phyloP scores from a whole-genome alignment of 2,888 invertebrate species.

The Reticulitermes lucifugus region DNA sequence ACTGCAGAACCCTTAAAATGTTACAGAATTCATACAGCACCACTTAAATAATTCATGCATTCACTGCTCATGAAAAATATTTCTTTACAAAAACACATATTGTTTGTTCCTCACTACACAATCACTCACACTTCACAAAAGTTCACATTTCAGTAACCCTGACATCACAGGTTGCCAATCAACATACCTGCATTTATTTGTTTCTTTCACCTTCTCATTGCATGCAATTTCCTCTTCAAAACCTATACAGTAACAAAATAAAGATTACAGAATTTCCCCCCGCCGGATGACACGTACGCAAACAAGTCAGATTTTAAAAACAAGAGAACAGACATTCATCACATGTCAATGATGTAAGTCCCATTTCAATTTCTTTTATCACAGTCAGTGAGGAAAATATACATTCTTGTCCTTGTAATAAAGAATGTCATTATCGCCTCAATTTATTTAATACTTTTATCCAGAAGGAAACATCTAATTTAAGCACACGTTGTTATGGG shows the following conservation, averaged over 20 bases:
- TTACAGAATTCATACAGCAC: constrained; percentile 15
- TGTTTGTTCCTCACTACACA: background rate
- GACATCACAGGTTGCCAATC: constrained; percentile 21
- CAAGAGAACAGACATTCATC: constrained; percentile 32
- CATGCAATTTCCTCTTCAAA: constrained; percentile 23
- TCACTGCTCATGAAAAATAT: constrained; percentile 18
- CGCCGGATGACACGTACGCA: background rate
- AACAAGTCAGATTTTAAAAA: constrained; percentile 32
- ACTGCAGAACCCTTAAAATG: constrained; percentile 10
- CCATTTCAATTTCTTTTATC: constrained; percentile 44
- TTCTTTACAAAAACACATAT: constrained; percentile 23
- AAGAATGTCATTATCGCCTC: constrained; percentile 13
- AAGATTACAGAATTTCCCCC: constrained; percentile 17
- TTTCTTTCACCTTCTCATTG: constrained; percentile 4
- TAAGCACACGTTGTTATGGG: constrained; percentile 8
- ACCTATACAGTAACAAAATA: constrained; percentile 43
- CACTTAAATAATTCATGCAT: constrained; percentile 14
- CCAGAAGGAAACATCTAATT: background rate
- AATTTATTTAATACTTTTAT: constrained; percentile 11
- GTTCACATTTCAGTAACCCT: background rate
- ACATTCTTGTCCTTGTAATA: constrained; percentile 32
- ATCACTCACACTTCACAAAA: constrained; percentile 14
- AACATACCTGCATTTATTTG: background rate
- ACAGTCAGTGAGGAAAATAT: constrained; percentile 54
- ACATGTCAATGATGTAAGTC: constrained; percentile 11